Evolutionary conservation across 2,888 invertebrate species (phyloP).

Genomic region (Aquatica leii): DNA sequence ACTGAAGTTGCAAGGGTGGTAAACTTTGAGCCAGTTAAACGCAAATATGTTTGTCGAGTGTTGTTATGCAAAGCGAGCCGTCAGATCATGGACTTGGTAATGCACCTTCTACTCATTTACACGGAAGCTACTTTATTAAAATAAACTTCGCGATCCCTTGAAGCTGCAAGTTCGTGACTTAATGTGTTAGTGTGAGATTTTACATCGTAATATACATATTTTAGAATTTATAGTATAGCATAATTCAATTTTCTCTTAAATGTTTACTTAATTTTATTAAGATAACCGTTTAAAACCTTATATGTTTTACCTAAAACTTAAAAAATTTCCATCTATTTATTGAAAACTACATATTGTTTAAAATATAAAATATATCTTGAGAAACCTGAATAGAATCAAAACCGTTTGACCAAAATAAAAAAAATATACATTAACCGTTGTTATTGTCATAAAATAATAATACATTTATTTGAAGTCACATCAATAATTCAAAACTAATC

Average conservation of each 20-base stretch:
- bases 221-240: conserved; percentile 28
- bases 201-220: conserved; percentile 33
- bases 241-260: conserved; percentile 35
- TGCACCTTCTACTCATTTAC: conserved; percentile 33
- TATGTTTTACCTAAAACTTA: neutral
- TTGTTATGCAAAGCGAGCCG: conserved; percentile 33
- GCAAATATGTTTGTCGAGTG: conserved; percentile 32
- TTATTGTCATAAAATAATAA: no score
- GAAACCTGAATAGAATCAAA: no score
- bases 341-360: no score
- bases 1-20: conserved; percentile 22
- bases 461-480: no score
- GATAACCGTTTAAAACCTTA: neutral
- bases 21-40: conserved; percentile 29
- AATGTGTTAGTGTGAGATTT: conserved; percentile 22
- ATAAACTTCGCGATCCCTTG: conserved; percentile 34
- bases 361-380: no score
- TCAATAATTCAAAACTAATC: no score
- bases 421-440: no score
- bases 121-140: conserved; percentile 37
- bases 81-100: conserved; percentile 28
- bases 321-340: no score
- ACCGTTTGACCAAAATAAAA: no score
- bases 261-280: conserved; percentile 14
- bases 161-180: conserved; percentile 31